phyloP scores from a whole-genome alignment of 1,140 invertebrate genomes.

The Chironomus striatipennis region DNA sequence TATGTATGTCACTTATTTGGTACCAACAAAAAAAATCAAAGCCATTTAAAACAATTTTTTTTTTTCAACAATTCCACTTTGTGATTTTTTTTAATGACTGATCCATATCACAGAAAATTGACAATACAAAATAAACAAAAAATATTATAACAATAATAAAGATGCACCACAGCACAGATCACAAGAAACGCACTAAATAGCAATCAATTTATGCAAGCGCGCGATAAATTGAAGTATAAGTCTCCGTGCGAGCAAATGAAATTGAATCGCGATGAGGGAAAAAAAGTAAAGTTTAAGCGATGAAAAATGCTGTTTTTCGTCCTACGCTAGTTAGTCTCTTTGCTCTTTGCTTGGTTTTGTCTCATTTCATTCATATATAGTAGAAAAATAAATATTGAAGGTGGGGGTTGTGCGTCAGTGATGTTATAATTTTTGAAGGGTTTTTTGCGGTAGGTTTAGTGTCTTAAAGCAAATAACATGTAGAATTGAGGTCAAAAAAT shows the following conservation, averaged over 20 bases:
- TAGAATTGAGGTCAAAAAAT: no score
- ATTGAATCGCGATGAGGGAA: slow-evolving; percentile 16
- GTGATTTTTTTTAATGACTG: no score
- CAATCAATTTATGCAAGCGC: slow-evolving; percentile 22
- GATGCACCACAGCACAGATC: not conserved
- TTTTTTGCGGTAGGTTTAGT: no score
- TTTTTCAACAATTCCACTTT: no score
- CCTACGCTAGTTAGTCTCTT: slow-evolving; percentile 21
- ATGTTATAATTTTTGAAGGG: no score
- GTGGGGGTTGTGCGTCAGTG: no score
- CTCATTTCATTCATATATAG: slow-evolving; percentile 23
- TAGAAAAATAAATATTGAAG: slow-evolving; percentile 5
- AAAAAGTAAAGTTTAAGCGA: slow-evolving; percentile 20
- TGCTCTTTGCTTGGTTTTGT: slow-evolving; percentile 22
- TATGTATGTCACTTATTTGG: no score
- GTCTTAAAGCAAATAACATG: no score
- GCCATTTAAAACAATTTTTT: no score
- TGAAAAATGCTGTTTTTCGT: slow-evolving; percentile 21
- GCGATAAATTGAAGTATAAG: slow-evolving; percentile 23
- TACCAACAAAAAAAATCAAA: no score
- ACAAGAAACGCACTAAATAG: not conserved
- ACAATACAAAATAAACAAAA: no score
- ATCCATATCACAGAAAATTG: no score
- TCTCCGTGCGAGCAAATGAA: slow-evolving; percentile 21
- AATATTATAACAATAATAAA: not conserved